phyloP scores from a whole-genome alignment of 1,140 invertebrate species.

The Drosophila pruinosa region DNA sequence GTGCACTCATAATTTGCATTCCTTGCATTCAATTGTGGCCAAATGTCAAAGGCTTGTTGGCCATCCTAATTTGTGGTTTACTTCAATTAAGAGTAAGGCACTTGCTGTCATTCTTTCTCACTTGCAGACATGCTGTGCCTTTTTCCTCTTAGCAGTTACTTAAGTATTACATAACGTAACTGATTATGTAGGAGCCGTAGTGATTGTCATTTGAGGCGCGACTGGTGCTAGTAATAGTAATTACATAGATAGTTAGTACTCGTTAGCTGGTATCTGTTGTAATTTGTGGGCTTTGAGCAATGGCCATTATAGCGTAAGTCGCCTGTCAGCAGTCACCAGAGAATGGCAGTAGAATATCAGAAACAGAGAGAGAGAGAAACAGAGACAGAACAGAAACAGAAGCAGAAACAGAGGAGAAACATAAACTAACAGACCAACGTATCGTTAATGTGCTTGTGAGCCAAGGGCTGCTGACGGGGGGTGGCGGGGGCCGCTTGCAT shows the following conservation, averaged over 20 bases:
- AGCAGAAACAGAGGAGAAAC: constrained; percentile 20
- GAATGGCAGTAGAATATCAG: not conserved
- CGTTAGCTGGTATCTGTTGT: constrained; percentile 32
- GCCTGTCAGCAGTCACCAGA: constrained; percentile 13
- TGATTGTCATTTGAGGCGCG: constrained; percentile 5
- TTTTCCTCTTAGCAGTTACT: not conserved
- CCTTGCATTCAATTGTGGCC: not conserved
- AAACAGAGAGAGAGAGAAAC: not conserved
- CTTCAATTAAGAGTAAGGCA: not conserved
- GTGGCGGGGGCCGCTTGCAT: not conserved
- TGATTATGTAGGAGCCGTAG: not conserved
- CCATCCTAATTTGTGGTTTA: too few species aligned
- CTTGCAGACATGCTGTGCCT: not conserved
- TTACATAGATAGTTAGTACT: constrained; percentile 23
- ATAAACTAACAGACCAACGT: constrained; percentile 56
- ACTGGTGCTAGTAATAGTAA: constrained; percentile 2
- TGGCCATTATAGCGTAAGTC: constrained; percentile 60
- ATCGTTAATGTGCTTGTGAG: constrained; percentile 66
- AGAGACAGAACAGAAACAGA: not conserved
- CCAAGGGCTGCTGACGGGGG: constrained; percentile 8
- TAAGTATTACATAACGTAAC: not conserved
- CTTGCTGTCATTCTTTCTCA: not conserved
- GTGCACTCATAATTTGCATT: too few species aligned
- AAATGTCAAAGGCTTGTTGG: not conserved
- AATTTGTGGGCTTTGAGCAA: constrained; percentile 57